Base-by-base conservation (phyloP, 2,113 vertebrate species). In the Vulpes vulpes region DNA sequence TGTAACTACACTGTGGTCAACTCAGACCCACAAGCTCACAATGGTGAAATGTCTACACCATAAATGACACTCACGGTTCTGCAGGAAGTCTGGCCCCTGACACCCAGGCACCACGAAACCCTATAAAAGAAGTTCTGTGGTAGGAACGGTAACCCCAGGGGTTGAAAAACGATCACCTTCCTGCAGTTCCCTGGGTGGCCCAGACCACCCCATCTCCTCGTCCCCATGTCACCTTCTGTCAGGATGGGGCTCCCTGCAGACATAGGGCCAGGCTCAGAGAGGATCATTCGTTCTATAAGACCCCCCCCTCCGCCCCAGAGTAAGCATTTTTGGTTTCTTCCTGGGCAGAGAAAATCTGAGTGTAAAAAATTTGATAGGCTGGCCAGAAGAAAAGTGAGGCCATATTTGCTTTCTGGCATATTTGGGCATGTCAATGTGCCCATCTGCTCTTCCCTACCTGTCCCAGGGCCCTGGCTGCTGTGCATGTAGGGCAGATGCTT, bases 361-460 rank as follows among this genome's bases (percentile, higher is more conserved):
- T 30, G 3, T 20, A 8, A 88, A 20, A 12, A 22, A 8, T 22
- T 51, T 53, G 69, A 23, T 3, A 5, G 25, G 35, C 55, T 8
- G 1, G 11, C 27, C 32, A 11, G 55, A n/a, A 23, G 73, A 25
- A 27, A 25, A 35, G 22, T 0, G 19, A 27, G 73, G 71, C 4
- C 3, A 12, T 27, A 0, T 8, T n/a, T 51, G 59, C 57, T 49
- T 25, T 23, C 10, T 0, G 1, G 55, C 27, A 2, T 7, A 1
- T 12, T 23, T 2, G 10, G 74, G 43, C 22, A 2, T 1, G 2
- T 22, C 2, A 1, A 14, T 9, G 11, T 8, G 59, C 43, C 30
- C 12, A 0, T 25, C 14, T 0, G 55, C 1, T 23, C 3, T 1
- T 5, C 71, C 25, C 12, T 1, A 3, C 20, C 0, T 0, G 30